phyloP scores from a whole-genome alignment of 2,888 invertebrate genomes.

The Spisula subtruncata region DNA sequence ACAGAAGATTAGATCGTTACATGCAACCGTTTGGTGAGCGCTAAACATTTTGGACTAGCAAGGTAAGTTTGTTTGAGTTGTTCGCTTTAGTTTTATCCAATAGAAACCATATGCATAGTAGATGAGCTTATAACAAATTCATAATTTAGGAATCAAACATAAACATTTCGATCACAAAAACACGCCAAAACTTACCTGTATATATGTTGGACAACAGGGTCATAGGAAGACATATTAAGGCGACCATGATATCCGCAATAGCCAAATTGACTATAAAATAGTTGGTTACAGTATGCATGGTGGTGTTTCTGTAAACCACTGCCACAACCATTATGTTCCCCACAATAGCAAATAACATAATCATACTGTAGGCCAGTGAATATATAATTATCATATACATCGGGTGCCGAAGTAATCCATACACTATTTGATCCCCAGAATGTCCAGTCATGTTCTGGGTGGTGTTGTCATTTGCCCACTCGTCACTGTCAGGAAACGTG shows the following conservation, averaged over 20 bases:
- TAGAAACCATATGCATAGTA: too few relatives aligned
- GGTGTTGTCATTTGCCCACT: not conserved
- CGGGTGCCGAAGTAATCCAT: conserved; percentile 75
- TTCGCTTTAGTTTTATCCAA: too few relatives aligned
- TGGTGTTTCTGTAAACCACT: conserved; percentile 84
- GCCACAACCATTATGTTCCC: conserved; percentile 87
- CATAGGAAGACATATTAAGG: conserved; percentile 81
- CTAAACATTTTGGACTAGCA: too few relatives aligned
- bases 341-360: conserved; percentile 86
- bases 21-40: too few relatives aligned
- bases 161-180: not conserved
- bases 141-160: too few relatives aligned
- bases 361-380: conserved; percentile 85
- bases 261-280: conserved; percentile 85
- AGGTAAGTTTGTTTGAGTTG: too few relatives aligned
- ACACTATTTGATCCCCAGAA: conserved; percentile 33
- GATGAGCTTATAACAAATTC: too few relatives aligned
- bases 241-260: conserved; percentile 82
- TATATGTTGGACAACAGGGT: conserved; percentile 81
- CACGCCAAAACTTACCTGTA: conserved; percentile 74
- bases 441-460: not conserved
- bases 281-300: conserved; percentile 87
- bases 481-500: conserved; percentile 26
- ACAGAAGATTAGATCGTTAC: too few relatives aligned
- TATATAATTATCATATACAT: conserved; percentile 79